Percentiles rank a stretch among this genome's conserved stretches.
These are phyloP conservation scores for Plagodis pulveraria DNA, from an alignment of 2,888 invertebrate species.

Conservation along the genomic window DNA sequence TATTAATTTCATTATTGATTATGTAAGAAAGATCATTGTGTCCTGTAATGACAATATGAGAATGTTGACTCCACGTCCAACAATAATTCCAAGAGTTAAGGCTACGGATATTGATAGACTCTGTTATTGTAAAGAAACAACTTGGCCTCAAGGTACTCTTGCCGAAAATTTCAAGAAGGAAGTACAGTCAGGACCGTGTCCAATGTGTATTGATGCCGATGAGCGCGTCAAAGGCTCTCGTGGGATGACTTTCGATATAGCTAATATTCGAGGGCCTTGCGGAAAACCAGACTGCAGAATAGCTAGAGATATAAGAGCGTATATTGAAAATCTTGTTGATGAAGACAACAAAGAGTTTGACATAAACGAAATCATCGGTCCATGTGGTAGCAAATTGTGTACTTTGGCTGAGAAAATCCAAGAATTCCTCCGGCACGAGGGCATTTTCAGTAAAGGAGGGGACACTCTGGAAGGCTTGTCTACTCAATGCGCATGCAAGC, in stretches of 20 bases:
- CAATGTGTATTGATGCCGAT: slow-evolving; percentile 62
- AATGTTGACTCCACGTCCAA: slow-evolving; percentile 74
- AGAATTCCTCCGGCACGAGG: slow-evolving; percentile 69
- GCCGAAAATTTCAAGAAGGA: slow-evolving; percentile 69
- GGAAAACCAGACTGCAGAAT: slow-evolving; percentile 74
- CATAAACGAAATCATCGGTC: slow-evolving; percentile 68
- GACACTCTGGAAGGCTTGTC: slow-evolving; percentile 60
- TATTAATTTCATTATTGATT: slow-evolving; percentile 71
- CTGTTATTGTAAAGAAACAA: slow-evolving; percentile 72
- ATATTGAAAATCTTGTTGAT: slow-evolving; percentile 70
- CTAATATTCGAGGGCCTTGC: slow-evolving; percentile 76
- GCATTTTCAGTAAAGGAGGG: slow-evolving; percentile 56
- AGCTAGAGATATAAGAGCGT: slow-evolving; percentile 70
- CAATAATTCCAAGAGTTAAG: slow-evolving; percentile 69
- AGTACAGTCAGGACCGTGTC: slow-evolving; percentile 64
- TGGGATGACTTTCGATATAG: slow-evolving; percentile 64
- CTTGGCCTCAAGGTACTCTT: slow-evolving; percentile 67
- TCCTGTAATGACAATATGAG: slow-evolving; percentile 80
- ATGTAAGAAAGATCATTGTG: slow-evolving; percentile 71
- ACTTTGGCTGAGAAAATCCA: slow-evolving; percentile 69
- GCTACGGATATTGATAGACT: slow-evolving; percentile 75
- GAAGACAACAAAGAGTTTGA: slow-evolving; percentile 69
- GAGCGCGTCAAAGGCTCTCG: slow-evolving; percentile 44
- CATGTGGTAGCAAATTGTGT: slow-evolving; percentile 75
- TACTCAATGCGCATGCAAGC: slow-evolving; percentile 74